Evolutionary conservation across 2,113 vertebrate species (phyloP).

Genomic region (Alligator sinensis): DNA sequence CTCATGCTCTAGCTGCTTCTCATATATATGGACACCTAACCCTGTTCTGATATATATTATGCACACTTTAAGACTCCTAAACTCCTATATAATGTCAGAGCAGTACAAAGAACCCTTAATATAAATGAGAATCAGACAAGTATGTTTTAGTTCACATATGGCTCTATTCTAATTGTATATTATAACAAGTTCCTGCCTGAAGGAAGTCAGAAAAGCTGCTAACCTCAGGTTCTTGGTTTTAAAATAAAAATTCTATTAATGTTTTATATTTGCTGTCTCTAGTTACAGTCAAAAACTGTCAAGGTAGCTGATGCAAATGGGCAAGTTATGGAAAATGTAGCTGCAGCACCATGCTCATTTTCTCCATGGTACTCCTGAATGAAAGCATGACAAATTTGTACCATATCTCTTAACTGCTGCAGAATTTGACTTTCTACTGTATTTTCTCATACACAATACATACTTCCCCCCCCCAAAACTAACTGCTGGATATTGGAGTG

Average conservation of each 20-base stretch:
- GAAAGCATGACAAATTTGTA: neutral
- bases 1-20: neutral
- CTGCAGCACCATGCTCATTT: neutral
- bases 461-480: too few relatives aligned
- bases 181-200: neutral
- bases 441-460: neutral
- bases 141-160: neutral
- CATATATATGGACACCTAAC: neutral
- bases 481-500: too few relatives aligned
- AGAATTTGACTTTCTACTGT: neutral
- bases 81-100: neutral
- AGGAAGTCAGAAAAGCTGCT: neutral
- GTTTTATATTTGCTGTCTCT: neutral
- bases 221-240: neutral
- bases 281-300: too few relatives aligned
- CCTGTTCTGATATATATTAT: neutral
- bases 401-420: neutral
- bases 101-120: neutral
- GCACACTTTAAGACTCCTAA: neutral
- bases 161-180: neutral
- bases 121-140: neutral
- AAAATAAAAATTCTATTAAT: neutral
- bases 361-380: neutral
- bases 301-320: neutral
- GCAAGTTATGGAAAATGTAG: neutral